Evolutionary conservation across 2,888 invertebrate species (phyloP), one percentile per base, ranked within the genome.

Genomic region (Dendrolimus houi): DNA sequence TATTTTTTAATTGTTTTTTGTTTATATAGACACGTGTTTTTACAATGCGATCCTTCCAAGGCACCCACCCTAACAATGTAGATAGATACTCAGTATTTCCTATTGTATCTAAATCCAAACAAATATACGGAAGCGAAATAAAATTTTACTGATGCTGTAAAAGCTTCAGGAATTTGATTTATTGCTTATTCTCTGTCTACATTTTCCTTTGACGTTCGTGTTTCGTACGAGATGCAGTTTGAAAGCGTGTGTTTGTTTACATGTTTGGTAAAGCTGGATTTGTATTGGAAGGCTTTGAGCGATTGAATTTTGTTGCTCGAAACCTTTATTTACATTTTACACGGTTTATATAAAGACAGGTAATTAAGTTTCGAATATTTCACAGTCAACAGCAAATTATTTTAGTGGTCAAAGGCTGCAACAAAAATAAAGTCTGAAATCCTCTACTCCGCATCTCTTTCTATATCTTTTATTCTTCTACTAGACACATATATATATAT

Each of bases 131-230:
- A 47, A 47, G 47, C 47, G 9, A 47, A 47, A 47, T 47, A 47
- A 47, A 47, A 47, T 47, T 47, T 12, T 10, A 47, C 47, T 10
- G 9, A 53, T 54, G 54, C 52, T 47, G 58, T 60, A 63, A 63
- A 60, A 63, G 60, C 57, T 59, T 60, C 60, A 47, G 14, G 64
- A 61, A 60, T 65, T 66, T 64, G 65, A 67, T 68, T 67, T 64
- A 68, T 68, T 64, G 64, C 64, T 64, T 64, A 62, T 62, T 60
- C 62, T 55, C 54, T 41, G 60, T 10, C 47, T 17, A 47, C 47
- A 56, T 59, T 59, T 58, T 60, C 63, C 62, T 66, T 64, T 65
- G 65, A 65, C 63, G 63, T 52, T 17, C 55, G 54, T 52, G 59
- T 64, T 57, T 61, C 58, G 63, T 62, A 60, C 59, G 47, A 47